These are phyloP conservation scores for Anastrepha obliqua DNA, from an alignment of 1,140 invertebrate species.

Conservation along the genomic window DNA sequence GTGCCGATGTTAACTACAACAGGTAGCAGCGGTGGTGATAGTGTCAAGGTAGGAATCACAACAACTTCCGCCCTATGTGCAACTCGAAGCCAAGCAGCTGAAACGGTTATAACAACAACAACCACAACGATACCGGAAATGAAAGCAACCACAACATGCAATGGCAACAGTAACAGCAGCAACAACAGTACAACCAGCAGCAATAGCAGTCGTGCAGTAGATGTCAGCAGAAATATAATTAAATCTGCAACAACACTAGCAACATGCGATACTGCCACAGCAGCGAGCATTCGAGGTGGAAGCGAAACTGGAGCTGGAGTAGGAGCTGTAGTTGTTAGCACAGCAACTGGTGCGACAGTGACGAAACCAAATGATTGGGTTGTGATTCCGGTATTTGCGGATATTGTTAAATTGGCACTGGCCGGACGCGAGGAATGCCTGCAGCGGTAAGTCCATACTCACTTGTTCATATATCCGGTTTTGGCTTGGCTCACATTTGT, in stretches of 20 bases:
- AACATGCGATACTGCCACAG: slow-evolving; percentile 42
- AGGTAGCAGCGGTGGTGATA: not conserved
- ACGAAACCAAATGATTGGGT: slow-evolving; percentile 72
- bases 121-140: slow-evolving; percentile 9
- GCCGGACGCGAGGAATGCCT: slow-evolving; percentile 71
- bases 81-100: not conserved
- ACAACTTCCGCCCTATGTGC: not conserved
- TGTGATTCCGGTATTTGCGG: slow-evolving; percentile 73
- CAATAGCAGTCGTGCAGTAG: not conserved
- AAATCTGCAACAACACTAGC: slow-evolving; percentile 51
- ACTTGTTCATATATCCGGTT: slow-evolving; percentile 22
- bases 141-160: slow-evolving; percentile 52
- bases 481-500: slow-evolving; percentile 6
- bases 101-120: slow-evolving; percentile 57
- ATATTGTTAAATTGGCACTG: slow-evolving; percentile 73
- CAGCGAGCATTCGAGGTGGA: slow-evolving; percentile 55
- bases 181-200: not conserved
- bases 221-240: slow-evolving; percentile 15
- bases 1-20: not conserved
- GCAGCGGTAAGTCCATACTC: slow-evolving; percentile 66
- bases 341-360: slow-evolving; percentile 53
- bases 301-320: slow-evolving; percentile 56
- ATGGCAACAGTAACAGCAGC: slow-evolving; percentile 55
- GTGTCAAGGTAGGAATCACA: slow-evolving; percentile 56
- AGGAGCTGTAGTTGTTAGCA: not conserved